Conservation (phyloP, 2,888 invertebrate genomes). For the Papilio protenor region DNA sequence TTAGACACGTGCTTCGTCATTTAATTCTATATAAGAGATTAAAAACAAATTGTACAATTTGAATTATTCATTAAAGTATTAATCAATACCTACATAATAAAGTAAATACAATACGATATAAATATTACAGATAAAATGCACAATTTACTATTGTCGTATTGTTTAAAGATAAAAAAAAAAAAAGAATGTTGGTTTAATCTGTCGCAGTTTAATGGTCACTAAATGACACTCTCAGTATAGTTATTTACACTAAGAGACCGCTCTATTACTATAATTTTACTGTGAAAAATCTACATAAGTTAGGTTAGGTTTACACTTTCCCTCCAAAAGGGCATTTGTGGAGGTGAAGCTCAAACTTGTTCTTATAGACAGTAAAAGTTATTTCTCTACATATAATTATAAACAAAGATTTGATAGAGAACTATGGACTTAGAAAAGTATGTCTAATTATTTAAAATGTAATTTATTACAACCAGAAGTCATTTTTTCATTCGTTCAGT, state of each 20-base stretch:
- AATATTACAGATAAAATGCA: not conserved
- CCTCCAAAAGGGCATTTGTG: no score
- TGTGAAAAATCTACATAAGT: not conserved
- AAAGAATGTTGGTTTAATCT: not conserved
- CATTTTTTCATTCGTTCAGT: no score
- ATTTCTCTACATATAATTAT: no score
- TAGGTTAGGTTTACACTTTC: no score
- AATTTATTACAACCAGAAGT: no score
- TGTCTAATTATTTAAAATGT: no score
- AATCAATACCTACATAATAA: not conserved
- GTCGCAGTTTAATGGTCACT: not conserved
- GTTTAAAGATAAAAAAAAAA: not conserved
- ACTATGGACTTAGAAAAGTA: no score
- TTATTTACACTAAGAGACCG: not conserved
- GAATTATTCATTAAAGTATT: not conserved
- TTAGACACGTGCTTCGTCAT: conserved; percentile 4
- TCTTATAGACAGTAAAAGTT: no score
- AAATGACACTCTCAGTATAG: not conserved
- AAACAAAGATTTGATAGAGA: no score
- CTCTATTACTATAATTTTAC: not conserved
- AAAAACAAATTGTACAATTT: not conserved
- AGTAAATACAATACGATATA: not conserved
- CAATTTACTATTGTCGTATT: not conserved
- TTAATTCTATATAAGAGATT: not conserved
- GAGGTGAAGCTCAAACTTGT: no score